phyloP scores from a whole-genome alignment of 2,888 invertebrate genomes.

The Hoplodrina blanda region DNA sequence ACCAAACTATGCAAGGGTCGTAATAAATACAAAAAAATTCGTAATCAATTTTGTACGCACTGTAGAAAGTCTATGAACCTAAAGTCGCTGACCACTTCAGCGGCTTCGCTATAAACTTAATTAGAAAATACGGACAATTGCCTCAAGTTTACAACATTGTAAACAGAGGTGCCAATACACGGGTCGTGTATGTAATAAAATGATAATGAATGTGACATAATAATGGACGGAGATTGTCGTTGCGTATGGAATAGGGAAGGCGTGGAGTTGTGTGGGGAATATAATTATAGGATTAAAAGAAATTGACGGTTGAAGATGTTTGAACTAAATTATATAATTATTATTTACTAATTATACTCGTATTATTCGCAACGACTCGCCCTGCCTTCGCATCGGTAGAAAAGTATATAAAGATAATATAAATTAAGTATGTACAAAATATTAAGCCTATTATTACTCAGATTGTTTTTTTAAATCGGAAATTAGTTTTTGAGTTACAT shows the following conservation, averaged over 20 bases:
- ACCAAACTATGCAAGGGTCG: not conserved
- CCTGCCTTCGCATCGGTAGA: too few relatives aligned
- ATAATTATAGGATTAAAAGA: not conserved
- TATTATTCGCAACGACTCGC: not conserved
- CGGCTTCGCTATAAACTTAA: constrained; percentile 1
- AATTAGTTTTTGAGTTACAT: too few relatives aligned
- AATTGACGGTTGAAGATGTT: not conserved
- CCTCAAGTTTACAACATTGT: constrained; percentile 54
- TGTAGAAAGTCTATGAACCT: too few relatives aligned
- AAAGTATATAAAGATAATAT: too few relatives aligned
- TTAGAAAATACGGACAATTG: constrained; percentile 12
- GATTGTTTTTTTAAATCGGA: too few relatives aligned
- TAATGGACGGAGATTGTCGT: constrained; percentile 80
- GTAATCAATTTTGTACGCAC: too few relatives aligned
- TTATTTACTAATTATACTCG: too few relatives aligned
- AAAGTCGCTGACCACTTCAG: not conserved
- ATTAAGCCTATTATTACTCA: too few relatives aligned
- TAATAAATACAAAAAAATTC: too few relatives aligned
- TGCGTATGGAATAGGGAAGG: constrained; percentile 63
- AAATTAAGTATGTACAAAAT: too few relatives aligned
- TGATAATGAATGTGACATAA: constrained; percentile 84
- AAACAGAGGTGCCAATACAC: constrained; percentile 56
- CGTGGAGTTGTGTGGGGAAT: constrained; percentile 58
- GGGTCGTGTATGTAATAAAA: constrained; percentile 81
- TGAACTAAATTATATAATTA: not conserved